Evolutionary conservation across 2,113 vertebrate genomes (phyloP).

Genomic region (Neotoma lepida): DNA sequence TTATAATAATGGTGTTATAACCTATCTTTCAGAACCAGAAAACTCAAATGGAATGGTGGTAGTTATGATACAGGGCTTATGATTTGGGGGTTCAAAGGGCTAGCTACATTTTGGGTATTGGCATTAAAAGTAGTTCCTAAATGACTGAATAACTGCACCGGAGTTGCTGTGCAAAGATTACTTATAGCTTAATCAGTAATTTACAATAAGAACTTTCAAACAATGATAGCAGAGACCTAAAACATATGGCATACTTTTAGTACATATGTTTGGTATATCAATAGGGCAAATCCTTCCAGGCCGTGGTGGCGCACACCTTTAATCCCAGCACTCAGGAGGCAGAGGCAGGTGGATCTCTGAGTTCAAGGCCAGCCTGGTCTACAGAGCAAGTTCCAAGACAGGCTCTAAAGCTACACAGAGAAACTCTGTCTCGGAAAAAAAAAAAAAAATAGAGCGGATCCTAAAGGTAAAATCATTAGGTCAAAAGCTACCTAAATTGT

Average conservation of each 20-base stretch:
- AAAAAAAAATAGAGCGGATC: not conserved
- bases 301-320: too few species aligned
- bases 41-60: conserved; percentile 38
- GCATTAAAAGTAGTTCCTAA: not conserved
- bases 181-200: not conserved
- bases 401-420: too few species aligned
- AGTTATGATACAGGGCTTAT: not conserved
- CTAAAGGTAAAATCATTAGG: not conserved
- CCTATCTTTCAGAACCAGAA: conserved; percentile 36
- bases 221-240: conserved; percentile 23
- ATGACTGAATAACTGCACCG: not conserved
- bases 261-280: not conserved
- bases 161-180: conserved; percentile 6
- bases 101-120: not conserved
- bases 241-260: not conserved
- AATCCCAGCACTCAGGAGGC: too few species aligned
- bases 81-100: conserved; percentile 35
- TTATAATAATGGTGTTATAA: conserved; percentile 18
- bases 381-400: too few species aligned
- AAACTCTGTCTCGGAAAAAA: too few species aligned
- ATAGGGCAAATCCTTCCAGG: not conserved
- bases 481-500: not conserved
- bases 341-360: too few species aligned
- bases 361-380: too few species aligned
- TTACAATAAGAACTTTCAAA: not conserved